phyloP scores from a whole-genome alignment of 2,113 vertebrate genomes.

The Tetraodon nigroviridis region DNA sequence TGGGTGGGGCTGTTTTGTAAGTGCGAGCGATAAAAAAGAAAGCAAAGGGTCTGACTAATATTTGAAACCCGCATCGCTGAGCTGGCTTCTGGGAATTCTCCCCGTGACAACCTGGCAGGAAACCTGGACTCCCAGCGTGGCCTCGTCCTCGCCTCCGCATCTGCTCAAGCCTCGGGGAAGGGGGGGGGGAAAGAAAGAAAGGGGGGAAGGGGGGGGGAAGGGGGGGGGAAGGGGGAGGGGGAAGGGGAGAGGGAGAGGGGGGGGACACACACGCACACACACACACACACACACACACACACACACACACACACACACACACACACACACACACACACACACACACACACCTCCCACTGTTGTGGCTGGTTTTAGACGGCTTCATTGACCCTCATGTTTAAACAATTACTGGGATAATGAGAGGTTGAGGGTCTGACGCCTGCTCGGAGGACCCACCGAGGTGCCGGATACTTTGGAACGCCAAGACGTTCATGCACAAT shows the following conservation, averaged over 20 bases:
- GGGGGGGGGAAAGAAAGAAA: too few relatives aligned
- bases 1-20: conserved; percentile 12
- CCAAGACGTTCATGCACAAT: too few relatives aligned
- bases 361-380: conserved; percentile 37
- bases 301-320: too few relatives aligned
- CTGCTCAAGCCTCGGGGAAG: conserved; percentile 61
- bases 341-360: conserved; percentile 17
- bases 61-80: conserved; percentile 13
- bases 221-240: too few relatives aligned
- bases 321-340: too few relatives aligned
- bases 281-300: too few relatives aligned
- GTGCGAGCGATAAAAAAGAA: background rate
- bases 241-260: too few relatives aligned
- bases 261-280: too few relatives aligned
- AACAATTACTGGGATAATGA: conserved; percentile 53
- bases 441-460: conserved; percentile 16
- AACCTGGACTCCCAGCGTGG: conserved; percentile 16
- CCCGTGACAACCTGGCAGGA: conserved; percentile 23
- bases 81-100: conserved; percentile 12
- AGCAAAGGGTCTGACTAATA: conserved; percentile 5
- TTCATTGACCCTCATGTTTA: conserved; percentile 55
- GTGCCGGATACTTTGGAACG: too few relatives aligned
- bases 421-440: conserved; percentile 23
- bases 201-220: too few relatives aligned
- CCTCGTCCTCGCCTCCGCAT: conserved; percentile 55